Evolutionary conservation across 2,888 invertebrate species (phyloP), one percentile per base, ranked within the genome.

Genomic region (Caenorhabditis sinica): DNA sequence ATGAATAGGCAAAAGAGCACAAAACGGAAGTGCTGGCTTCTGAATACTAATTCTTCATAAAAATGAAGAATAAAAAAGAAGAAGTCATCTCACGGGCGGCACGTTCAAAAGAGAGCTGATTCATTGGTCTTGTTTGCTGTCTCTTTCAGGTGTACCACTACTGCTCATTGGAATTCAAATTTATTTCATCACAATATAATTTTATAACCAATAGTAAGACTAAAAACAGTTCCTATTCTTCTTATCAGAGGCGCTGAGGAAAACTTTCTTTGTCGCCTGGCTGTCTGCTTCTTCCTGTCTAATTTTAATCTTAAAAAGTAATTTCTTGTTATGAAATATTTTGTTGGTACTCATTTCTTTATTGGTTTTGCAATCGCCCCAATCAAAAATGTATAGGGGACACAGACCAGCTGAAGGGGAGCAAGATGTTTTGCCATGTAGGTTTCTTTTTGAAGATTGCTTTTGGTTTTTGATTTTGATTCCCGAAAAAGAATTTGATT

Each of bases 11-110:
- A 66, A 65, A 49, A 66, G 43, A 36, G 30, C 40, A 43, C 23
- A 43, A 58, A 72, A 43, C 49, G 65, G 69, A 77, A 69, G 76
- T 61, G 20, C 9, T 61, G 40, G n/a, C 63, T 53, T 71, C 63
- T 63, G 79, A 79, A 79, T 79, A 79, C 79, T 79, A 79, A 79
- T 79, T 71, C 51, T 51, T 61, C 33, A 63, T 45, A 58, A 20
- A 60, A 13, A 36, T 17, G 45, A 30, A 49, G 17, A 40, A 56
- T 43, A 33, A 73, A 51, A 36, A 56, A 51, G 23, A 65, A 43
- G 45, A 30, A 68, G n/a, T 20, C 43, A 58, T 65, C 56, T 23
- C 61, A 68, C 4, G 53, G 51, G 77, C 69, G 76, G 49, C 51
- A 36, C 51, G 66, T 49, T 49, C 36, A 43, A 73, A 73, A 51